Evolutionary conservation across 1,140 invertebrate genomes (phyloP), one percentile per base, ranked within the genome.

Genomic region (Physella acuta): DNA sequence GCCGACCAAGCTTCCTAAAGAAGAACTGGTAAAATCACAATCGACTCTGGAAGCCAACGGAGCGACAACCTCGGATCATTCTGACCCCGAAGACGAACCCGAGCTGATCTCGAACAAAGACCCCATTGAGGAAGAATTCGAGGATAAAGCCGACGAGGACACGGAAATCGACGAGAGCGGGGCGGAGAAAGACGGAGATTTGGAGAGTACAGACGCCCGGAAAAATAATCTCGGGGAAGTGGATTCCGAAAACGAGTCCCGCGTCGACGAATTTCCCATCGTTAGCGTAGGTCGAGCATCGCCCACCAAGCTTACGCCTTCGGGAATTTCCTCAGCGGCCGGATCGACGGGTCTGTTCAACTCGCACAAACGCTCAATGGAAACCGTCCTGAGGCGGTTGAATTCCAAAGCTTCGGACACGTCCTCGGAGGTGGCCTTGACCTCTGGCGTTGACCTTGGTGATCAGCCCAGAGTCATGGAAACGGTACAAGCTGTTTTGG

Each of bases 1-100:
- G 84, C 93, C 93, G 86, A 92, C 92, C 73, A 94, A 94, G 88
- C 88, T 94, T 87, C 90, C 92, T 87, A 92, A 93, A 87, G 91
- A 92, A 85, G 89, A 88, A 77, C 86, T 88, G 78, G 68, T 76
- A 70, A 68, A 26, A 44, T 72, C 76, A 30, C 71, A 65, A 39
- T n/a, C 44, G 26, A 68, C 58, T 49, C 51, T 39, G 28, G 24
- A 51, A 2, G 17, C 37, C 4, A 56, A n/a, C 53, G n/a, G n/a
- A n/a, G n/a, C n/a, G n/a, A n/a, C n/a, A n/a, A n/a, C n/a, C n/a
- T n/a, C n/a, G n/a, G n/a, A n/a, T n/a, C n/a, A n/a, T n/a, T n/a
- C n/a, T n/a, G n/a, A n/a, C n/a, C n/a, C n/a, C n/a, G n/a, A n/a
- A n/a, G n/a, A n/a, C n/a, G n/a, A n/a, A n/a, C n/a, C n/a, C n/a